These are phyloP conservation scores for Leptinotarsa juncta DNA, from an alignment of 2,888 invertebrate genomes.

Conservation along the genomic window DNA sequence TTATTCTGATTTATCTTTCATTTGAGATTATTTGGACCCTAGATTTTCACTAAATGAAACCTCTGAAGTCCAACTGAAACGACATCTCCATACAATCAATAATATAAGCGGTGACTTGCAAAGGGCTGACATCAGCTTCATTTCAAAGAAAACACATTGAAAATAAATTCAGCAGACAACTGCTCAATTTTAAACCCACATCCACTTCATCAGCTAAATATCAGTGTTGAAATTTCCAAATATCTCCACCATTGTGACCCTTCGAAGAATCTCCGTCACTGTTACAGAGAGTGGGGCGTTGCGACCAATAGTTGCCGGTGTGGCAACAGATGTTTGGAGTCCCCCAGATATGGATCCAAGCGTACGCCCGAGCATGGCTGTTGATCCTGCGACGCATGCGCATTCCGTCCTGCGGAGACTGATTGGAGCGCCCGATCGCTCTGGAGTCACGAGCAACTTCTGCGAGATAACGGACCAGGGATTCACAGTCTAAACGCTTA, in stretches of 20 bases:
- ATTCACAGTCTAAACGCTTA: constrained; percentile 26
- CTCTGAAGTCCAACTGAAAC: too few species aligned
- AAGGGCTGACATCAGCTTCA: too few species aligned
- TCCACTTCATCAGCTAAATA: neutral
- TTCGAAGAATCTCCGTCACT: constrained; percentile 12
- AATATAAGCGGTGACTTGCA: too few species aligned
- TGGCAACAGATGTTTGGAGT: constrained; percentile 44
- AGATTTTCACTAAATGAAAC: too few species aligned
- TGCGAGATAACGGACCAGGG: neutral
- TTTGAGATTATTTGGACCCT: too few species aligned
- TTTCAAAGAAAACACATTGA: too few species aligned
- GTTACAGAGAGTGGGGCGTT: constrained; percentile 44
- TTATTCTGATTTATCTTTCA: too few species aligned
- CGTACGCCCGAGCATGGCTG: constrained; percentile 55
- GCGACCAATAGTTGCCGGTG: constrained; percentile 51
- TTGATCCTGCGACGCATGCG: constrained; percentile 49
- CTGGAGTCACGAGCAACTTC: constrained; percentile 29
- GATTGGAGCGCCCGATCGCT: constrained; percentile 52
- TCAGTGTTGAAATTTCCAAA: constrained; percentile 14
- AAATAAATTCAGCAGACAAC: too few species aligned
- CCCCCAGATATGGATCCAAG: constrained; percentile 49
- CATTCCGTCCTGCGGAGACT: constrained; percentile 30
- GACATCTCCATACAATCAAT: too few species aligned
- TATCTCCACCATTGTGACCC: constrained; percentile 33
- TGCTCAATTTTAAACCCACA: too few species aligned